Base-by-base conservation (phyloP, 2,797 vertebrate species). In the Merluccius polli region DNA sequence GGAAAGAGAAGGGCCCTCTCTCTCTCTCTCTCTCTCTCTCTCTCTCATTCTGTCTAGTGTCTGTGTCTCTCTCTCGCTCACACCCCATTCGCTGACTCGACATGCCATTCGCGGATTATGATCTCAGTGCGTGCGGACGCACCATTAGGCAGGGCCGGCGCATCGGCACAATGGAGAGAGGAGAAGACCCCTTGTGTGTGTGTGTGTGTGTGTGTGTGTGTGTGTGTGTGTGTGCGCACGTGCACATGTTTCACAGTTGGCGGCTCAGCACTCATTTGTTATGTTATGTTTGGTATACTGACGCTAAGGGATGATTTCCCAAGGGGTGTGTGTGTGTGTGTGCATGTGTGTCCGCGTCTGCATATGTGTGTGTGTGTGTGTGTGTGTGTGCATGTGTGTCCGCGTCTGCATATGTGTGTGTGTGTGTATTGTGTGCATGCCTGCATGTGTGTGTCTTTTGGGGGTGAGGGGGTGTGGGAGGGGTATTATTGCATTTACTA, bases 21-120 rank as follows among this genome's bases (percentile, higher is more conserved):
- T 29, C 70, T 74, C 75, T 78, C 84, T 90, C 92, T 86, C 88
- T 77, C 77, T 78, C 78, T 65, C 73, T 1, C 71, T 48, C 75
- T 68, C 35, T 79, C 72, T 72, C n/a, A 72, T 87, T 90, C 93
- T 30, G 59, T 74, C 75, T 77, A 44, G 38, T 44, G 38, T 44
- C 48, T 52, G 2, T 15, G 1, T 52, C 18, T n/a, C 18, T 52
- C 48, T 21, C 48, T 21, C 48, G 21, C 48, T n/a, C 48, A n/a
- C 48, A 52, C 48, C 63, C 90, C 92, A 91, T 91, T 92, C 89
- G 91, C 90, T 89, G 88, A 93, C 93, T 92, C 90, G 84, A 90
- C 92, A 89, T 90, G 93, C 90, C 89, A 91, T 89, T 92, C 90
- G 89, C 84, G 91, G 92, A 95, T 95, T 95, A 93, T 94, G 91